Evolutionary conservation across 35 echinoderm and acorn worm genomes (phyloP).

Genomic region (Stichopus chloronotus): DNA sequence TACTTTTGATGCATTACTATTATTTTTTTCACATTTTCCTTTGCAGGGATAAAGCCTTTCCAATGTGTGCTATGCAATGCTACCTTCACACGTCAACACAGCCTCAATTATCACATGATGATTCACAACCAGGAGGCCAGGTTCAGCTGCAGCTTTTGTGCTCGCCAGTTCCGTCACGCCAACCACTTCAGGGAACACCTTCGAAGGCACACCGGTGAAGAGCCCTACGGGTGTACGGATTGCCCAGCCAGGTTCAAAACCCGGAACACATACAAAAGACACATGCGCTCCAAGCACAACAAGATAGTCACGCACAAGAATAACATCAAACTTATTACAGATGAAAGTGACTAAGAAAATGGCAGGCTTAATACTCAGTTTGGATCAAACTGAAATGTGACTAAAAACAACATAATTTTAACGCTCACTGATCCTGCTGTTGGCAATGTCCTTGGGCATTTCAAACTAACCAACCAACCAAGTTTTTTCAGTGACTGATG

Average conservation of each 20-base stretch:
- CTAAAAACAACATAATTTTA: too few relatives aligned
- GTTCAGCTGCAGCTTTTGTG: slow-evolving; percentile 91
- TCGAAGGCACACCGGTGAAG: slow-evolving; percentile 94
- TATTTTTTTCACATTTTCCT: not conserved
- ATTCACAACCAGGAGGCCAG: slow-evolving; percentile 94
- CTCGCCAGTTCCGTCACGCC: slow-evolving; percentile 88
- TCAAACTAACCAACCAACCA: too few relatives aligned
- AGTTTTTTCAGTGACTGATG: too few relatives aligned
- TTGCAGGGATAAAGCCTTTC: slow-evolving; percentile 95
- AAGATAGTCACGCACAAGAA: slow-evolving; percentile 75
- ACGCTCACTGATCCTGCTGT: too few relatives aligned
- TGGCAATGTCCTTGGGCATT: too few relatives aligned
- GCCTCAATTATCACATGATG: slow-evolving; percentile 99
- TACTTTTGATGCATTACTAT: too few relatives aligned
- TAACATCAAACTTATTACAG: slow-evolving; percentile 50
- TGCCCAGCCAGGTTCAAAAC: slow-evolving; percentile 94
- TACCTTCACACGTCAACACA: slow-evolving; percentile 97
- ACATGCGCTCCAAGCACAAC: slow-evolving; percentile 78
- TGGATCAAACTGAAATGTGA: too few relatives aligned
- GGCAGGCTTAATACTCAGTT: not conserved
- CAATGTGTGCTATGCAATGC: slow-evolving; percentile 81
- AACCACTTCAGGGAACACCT: slow-evolving; percentile 98
- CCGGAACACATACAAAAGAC: slow-evolving; percentile 93
- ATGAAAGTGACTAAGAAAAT: slow-evolving; percentile 10
- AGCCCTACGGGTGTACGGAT: slow-evolving; percentile 94